These are phyloP conservation scores for Halotydeus destructor DNA, from an alignment of 1,140 invertebrate species.

Conservation along the genomic window DNA sequence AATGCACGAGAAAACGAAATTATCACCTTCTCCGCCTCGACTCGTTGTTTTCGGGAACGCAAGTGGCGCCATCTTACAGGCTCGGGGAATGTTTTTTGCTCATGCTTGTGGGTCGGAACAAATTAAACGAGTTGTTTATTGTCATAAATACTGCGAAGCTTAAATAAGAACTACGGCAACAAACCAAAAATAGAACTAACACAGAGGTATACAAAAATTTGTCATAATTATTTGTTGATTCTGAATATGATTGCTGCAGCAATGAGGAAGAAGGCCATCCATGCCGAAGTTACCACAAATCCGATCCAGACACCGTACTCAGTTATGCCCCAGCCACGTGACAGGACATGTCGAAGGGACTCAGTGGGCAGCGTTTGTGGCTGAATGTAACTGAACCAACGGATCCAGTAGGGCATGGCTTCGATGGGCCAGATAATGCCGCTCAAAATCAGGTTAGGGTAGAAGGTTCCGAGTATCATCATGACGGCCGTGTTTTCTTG, in stretches of 20 bases:
- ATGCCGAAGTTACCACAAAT: conserved; percentile 61
- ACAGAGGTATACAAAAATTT: background rate
- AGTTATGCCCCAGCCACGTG: conserved; percentile 61
- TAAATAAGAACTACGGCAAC: background rate
- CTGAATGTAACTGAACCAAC: conserved; percentile 57
- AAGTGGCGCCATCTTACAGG: too few relatives aligned
- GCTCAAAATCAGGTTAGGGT: conserved; percentile 72
- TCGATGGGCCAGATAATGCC: conserved; percentile 81
- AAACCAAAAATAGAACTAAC: background rate
- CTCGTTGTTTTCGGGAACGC: too few relatives aligned
- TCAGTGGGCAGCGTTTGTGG: conserved; percentile 78
- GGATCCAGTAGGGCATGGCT: conserved; percentile 50
- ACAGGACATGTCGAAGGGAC: conserved; percentile 62
- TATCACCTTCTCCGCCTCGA: too few relatives aligned
- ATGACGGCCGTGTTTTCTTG: conserved; percentile 81
- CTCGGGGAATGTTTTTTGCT: too few relatives aligned
- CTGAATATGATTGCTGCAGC: conserved; percentile 38
- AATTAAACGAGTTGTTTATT: too few relatives aligned
- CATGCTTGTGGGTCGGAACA: too few relatives aligned
- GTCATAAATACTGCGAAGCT: background rate
- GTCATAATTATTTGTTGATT: conserved; percentile 15
- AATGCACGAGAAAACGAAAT: too few relatives aligned
- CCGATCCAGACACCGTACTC: conserved; percentile 67
- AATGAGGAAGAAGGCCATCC: conserved; percentile 65
- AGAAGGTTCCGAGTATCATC: conserved; percentile 70